Conservation (phyloP, 2,888 invertebrate species). For the Chorisops tibialis region DNA sequence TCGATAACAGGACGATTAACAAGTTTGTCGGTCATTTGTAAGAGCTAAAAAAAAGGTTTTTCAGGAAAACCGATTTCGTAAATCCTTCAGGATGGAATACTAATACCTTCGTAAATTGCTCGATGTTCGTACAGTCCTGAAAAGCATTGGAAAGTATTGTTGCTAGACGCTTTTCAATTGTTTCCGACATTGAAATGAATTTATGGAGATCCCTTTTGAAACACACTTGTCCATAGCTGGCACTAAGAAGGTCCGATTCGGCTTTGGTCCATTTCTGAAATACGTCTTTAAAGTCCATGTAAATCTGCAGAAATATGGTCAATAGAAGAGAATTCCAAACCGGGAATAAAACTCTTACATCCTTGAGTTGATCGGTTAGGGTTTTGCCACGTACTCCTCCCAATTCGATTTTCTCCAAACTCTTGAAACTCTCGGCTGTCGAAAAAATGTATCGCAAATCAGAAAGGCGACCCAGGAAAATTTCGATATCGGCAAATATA, state of each 20-base stretch:
- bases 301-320: constrained; percentile 38
- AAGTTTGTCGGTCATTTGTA: constrained; percentile 56
- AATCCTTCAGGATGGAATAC: too few relatives aligned
- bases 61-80: too few relatives aligned
- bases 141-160: constrained; percentile 59
- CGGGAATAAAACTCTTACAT: constrained; percentile 35
- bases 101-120: constrained; percentile 58
- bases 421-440: constrained; percentile 76
- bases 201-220: constrained; percentile 54
- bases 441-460: constrained; percentile 71
- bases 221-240: constrained; percentile 45
- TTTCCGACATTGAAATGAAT: constrained; percentile 50
- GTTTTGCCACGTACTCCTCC: constrained; percentile 52
- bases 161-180: constrained; percentile 57
- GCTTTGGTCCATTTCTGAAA: constrained; percentile 47
- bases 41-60: constrained; percentile 46
- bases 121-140: constrained; percentile 59
- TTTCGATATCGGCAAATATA: constrained; percentile 66
- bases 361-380: constrained; percentile 43
- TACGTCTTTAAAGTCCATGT: constrained; percentile 44
- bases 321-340: too few relatives aligned
- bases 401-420: constrained; percentile 83
- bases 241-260: constrained; percentile 42
- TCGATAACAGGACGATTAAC: constrained; percentile 46
- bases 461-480: constrained; percentile 62